Percentiles rank a stretch among this genome's conserved stretches.
phyloP scores from a whole-genome alignment of 1,140 invertebrate genomes.

The Cylas formicarius region DNA sequence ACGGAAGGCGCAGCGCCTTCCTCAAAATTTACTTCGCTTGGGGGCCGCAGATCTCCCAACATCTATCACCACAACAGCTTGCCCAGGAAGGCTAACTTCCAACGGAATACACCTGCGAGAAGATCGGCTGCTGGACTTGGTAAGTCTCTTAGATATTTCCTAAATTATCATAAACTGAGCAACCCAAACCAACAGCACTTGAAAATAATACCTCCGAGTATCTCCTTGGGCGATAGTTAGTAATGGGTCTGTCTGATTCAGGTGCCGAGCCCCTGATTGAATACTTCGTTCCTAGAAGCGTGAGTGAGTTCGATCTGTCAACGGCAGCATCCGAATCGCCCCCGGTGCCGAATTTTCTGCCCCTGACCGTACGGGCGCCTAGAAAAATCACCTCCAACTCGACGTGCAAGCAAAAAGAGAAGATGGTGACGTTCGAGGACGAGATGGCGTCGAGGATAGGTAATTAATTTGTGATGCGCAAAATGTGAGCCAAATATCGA shows the following conservation, averaged over 20 bases:
- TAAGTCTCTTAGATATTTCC: too few species aligned
- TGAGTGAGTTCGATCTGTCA: conserved; percentile 72
- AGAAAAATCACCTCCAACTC: conserved; percentile 27
- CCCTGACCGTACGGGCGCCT: conserved; percentile 33
- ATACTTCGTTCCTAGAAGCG: conserved; percentile 73
- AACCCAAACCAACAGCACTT: background rate
- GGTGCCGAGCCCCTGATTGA: conserved; percentile 58
- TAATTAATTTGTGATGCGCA: conserved; percentile 2
- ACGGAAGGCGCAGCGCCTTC: conserved; percentile 45
- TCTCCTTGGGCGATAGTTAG: too few species aligned
- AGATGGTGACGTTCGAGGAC: conserved; percentile 78
- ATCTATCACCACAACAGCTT: conserved; percentile 52
- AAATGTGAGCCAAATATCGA: background rate
- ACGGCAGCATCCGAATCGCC: conserved; percentile 45
- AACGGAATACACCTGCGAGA: conserved; percentile 55
- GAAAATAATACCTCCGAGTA: too few species aligned
- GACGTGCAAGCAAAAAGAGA: conserved; percentile 45
- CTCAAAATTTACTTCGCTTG: conserved; percentile 39
- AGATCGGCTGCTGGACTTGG: conserved; percentile 53
- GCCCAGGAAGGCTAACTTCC: conserved; percentile 55
- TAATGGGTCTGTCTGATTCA: too few species aligned
- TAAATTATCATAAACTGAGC: background rate
- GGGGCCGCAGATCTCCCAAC: conserved; percentile 45
- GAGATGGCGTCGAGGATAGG: conserved; percentile 45
- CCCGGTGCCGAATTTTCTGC: conserved; percentile 28